Percentiles rank a stretch among this genome's conserved stretches.
phyloP scores from a whole-genome alignment of 2,113 vertebrate genomes.

The Falcunculus frontatus region DNA sequence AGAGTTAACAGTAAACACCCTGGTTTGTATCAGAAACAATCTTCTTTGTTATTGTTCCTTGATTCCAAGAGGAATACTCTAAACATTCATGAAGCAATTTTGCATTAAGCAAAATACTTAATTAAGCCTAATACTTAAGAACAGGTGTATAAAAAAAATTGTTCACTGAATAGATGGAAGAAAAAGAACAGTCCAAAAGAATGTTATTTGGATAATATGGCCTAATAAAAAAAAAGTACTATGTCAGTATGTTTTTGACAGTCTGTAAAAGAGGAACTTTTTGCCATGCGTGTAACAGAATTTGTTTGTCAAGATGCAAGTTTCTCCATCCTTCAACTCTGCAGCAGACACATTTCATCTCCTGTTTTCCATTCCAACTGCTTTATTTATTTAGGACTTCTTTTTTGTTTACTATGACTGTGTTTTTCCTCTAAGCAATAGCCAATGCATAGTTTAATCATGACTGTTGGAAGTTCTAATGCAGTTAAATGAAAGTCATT shows the following conservation, averaged over 20 bases:
- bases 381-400: not conserved
- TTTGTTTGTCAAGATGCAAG: not conserved
- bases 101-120: not conserved
- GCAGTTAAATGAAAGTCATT: not conserved
- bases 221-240: not conserved
- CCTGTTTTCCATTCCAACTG: not conserved
- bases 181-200: not conserved
- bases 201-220: not conserved
- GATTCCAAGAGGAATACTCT: not conserved
- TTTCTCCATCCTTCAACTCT: not conserved
- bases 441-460: not conserved
- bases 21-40: not conserved
- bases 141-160: rapidly evolving
- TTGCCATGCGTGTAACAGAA: not conserved
- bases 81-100: not conserved
- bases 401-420: not conserved
- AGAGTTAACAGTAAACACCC: not conserved
- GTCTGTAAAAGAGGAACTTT: not conserved
- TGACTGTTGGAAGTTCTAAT: not conserved
- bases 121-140: not conserved
- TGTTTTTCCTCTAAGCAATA: not conserved
- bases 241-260: not conserved
- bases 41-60: not conserved
- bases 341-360: not conserved
- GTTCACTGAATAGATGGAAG: not conserved